These are phyloP conservation scores for Drosophila paramelanica DNA, from an alignment of 2,888 invertebrate species.

Conservation along the genomic window DNA sequence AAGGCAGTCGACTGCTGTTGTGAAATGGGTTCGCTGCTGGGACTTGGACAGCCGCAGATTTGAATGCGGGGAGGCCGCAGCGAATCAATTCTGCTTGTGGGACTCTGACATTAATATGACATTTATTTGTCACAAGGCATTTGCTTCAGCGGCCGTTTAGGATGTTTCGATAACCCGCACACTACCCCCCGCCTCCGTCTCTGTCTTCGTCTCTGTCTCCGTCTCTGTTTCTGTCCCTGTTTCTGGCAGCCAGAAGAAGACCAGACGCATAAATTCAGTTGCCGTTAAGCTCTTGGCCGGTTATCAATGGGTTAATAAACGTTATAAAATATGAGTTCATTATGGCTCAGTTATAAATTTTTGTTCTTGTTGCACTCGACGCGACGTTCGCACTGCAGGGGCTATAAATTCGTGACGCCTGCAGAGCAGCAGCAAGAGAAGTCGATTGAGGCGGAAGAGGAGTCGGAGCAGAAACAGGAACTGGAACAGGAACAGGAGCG, in stretches of 20 bases:
- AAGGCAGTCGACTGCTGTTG: not conserved
- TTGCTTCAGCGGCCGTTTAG: conserved; percentile 56
- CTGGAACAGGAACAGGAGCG: not conserved
- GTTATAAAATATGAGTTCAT: conserved; percentile 80
- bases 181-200: not conserved
- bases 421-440: conserved; percentile 35
- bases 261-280: conserved; percentile 73
- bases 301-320: conserved; percentile 80
- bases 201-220: not conserved
- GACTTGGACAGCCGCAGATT: conserved; percentile 18
- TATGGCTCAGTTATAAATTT: conserved; percentile 76
- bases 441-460: conserved; percentile 2
- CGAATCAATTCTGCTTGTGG: conserved; percentile 75
- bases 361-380: conserved; percentile 70
- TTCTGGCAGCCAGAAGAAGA: not conserved
- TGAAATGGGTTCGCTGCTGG: conserved; percentile 1
- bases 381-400: conserved; percentile 67
- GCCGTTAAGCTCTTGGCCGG: conserved; percentile 71
- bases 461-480: not conserved
- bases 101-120: conserved; percentile 77
- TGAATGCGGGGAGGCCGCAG: conserved; percentile 45
- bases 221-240: not conserved
- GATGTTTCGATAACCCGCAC: conserved; percentile 53
- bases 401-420: conserved; percentile 72
- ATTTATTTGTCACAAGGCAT: conserved; percentile 77